Conservation (phyloP, 2,888 invertebrate species). For the Agonopterix alstromeriana region DNA sequence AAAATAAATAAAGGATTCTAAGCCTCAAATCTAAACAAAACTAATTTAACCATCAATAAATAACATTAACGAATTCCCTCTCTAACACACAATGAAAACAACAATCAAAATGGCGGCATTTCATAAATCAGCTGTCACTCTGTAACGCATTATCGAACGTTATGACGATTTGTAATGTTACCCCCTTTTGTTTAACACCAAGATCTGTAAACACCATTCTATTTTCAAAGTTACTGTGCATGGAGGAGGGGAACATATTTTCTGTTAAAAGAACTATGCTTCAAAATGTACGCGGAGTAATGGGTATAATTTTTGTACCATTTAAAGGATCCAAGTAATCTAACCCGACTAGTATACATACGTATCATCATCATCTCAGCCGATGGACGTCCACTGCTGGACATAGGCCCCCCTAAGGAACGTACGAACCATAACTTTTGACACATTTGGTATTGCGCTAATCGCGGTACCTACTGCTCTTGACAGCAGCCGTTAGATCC, state of each 20-base stretch:
- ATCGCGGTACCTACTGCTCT: too few relatives aligned
- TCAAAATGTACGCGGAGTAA: too few relatives aligned
- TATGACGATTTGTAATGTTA: conserved; percentile 46
- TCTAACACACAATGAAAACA: conserved; percentile 12
- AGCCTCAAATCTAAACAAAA: not conserved
- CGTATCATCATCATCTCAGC: too few relatives aligned
- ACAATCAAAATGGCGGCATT: conserved; percentile 20
- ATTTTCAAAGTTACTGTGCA: conserved; percentile 23
- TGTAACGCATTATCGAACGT: conserved; percentile 36
- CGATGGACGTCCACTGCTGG: too few relatives aligned
- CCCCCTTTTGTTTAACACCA: conserved; percentile 28
- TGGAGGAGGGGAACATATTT: not conserved
- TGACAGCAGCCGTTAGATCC: too few relatives aligned
- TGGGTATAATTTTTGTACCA: too few relatives aligned
- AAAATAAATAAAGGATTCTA: not conserved
- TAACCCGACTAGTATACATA: too few relatives aligned
- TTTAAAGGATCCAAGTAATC: too few relatives aligned
- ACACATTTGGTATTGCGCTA: too few relatives aligned
- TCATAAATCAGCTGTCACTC: conserved; percentile 38
- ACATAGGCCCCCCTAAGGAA: too few relatives aligned
- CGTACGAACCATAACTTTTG: too few relatives aligned
- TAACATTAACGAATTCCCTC: conserved; percentile 9
- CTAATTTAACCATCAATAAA: conserved; percentile 13
- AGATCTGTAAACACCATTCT: conserved; percentile 32
- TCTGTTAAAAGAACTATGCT: too few relatives aligned